A percentile compares a stretch with the other conserved stretches of the same genome.
Conservation (phyloP, 2,113 vertebrate genomes). For the Plectropomus leopardus region DNA sequence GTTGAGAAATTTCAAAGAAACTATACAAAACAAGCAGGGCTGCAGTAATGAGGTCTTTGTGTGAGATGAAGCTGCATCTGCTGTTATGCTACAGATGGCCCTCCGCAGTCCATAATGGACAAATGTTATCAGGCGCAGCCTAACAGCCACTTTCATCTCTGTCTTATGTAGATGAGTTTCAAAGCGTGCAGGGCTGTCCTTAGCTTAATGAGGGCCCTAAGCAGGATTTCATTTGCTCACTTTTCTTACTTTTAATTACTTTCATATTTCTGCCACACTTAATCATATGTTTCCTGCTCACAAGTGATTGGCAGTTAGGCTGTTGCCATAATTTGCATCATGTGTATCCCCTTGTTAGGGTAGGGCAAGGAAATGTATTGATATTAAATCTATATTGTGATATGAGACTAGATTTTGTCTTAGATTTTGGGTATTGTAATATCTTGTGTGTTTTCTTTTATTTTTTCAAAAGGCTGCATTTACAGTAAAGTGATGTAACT, state of each 20-base stretch:
- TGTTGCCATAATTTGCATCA: constrained; percentile 26
- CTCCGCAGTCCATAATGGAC: constrained; percentile 42
- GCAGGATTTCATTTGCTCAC: constrained; percentile 57
- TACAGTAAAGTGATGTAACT: no score
- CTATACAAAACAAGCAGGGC: constrained; percentile 7
- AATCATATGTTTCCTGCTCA: constrained; percentile 26
- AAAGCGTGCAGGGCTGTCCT: constrained; percentile 47
- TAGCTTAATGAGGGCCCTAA: constrained; percentile 56
- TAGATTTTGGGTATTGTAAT: no score
- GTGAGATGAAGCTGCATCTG: constrained; percentile 40
- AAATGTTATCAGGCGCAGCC: constrained; percentile 44
- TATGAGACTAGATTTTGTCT: no score
- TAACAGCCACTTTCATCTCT: constrained; percentile 54
- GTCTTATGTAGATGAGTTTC: constrained; percentile 48
- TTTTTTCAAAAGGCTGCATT: no score
- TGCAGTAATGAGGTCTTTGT: constrained; percentile 35
- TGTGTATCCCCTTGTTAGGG: constrained; percentile 3
- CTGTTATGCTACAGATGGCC: constrained; percentile 46
- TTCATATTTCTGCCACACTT: constrained; percentile 47
- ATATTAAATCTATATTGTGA: no score
- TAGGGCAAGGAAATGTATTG: no score
- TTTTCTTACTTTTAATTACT: constrained; percentile 65
- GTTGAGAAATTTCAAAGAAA: constrained; percentile 22
- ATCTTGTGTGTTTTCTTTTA: no score
- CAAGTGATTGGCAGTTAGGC: neutral